Conservation (phyloP, 2,888 invertebrate species). For the Anthrax anthrax region DNA sequence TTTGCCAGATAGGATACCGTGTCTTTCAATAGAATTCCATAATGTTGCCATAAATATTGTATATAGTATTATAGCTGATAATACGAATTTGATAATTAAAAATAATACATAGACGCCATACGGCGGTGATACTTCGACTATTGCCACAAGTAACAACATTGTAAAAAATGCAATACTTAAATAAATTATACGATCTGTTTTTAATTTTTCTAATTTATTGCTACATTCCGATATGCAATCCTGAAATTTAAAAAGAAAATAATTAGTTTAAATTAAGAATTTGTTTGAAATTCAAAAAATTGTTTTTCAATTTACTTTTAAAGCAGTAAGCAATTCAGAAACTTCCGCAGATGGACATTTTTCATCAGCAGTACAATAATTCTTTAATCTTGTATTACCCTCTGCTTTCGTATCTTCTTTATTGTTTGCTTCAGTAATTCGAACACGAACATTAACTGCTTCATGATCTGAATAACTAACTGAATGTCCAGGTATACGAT, state of each 20-base stretch:
- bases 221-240: conserved; percentile 29
- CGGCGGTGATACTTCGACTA: conserved; percentile 26
- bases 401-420: background rate
- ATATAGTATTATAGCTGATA: conserved; percentile 52
- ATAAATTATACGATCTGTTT: conserved; percentile 28
- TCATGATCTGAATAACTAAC: conserved; percentile 87
- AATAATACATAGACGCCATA: conserved; percentile 33
- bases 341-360: background rate
- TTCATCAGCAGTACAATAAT: background rate
- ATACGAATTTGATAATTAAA: conserved; percentile 43
- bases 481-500: conserved; percentile 50
- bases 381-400: background rate
- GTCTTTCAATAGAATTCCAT: conserved; percentile 69
- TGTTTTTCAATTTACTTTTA: background rate
- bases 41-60: conserved; percentile 62
- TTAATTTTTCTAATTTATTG: conserved; percentile 24
- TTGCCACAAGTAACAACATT: conserved; percentile 21
- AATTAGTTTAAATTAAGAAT: background rate
- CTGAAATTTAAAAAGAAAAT: background rate
- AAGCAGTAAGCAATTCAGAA: background rate
- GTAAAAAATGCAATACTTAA: conserved; percentile 24
- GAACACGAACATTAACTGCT: conserved; percentile 51
- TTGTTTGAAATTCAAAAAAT: no score
- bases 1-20: conserved; percentile 62
- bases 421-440: conserved; percentile 6